Evolutionary conservation across 1,140 invertebrate genomes (phyloP).

Genomic region (Anoplophora glabripennis): DNA sequence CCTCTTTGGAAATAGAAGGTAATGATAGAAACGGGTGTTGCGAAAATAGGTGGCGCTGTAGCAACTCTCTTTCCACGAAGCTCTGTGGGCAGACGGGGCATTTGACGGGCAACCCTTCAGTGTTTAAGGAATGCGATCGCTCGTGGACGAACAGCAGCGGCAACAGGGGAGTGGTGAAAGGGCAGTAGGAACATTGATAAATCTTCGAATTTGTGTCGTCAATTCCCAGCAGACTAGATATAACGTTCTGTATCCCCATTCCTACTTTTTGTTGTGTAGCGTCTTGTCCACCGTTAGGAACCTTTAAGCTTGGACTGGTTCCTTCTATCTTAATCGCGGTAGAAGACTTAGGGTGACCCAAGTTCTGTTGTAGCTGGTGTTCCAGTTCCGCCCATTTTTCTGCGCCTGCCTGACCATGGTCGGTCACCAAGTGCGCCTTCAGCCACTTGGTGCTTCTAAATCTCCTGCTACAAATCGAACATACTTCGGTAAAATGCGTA

Average conservation of each 20-base stretch:
- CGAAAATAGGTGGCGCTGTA: constrained; percentile 60
- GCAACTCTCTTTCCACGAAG: constrained; percentile 56
- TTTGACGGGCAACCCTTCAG: constrained; percentile 46
- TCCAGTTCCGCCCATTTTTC: constrained; percentile 71
- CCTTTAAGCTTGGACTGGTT: constrained; percentile 57
- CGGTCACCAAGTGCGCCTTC: constrained; percentile 81
- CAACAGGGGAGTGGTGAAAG: constrained; percentile 83
- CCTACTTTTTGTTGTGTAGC: constrained; percentile 40
- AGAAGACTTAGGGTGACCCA: constrained; percentile 31
- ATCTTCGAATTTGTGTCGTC: constrained; percentile 61
- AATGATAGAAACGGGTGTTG: constrained; percentile 59
- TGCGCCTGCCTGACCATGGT: constrained; percentile 73
- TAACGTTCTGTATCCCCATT: constrained; percentile 52
- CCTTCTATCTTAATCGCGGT: constrained; percentile 38
- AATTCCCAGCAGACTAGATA: constrained; percentile 60
- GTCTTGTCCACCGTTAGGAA: constrained; percentile 58
- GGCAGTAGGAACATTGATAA: constrained; percentile 85
- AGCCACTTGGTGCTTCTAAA: constrained; percentile 89
- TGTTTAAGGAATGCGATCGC: constrained; percentile 65
- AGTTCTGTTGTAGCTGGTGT: constrained; percentile 45
- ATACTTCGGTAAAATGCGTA: constrained; percentile 73
- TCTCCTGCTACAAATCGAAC: constrained; percentile 80
- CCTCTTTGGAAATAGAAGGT: constrained; percentile 50
- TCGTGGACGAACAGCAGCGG: constrained; percentile 90
- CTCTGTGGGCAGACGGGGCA: constrained; percentile 61